Evolutionary conservation across 2,888 invertebrate genomes (phyloP), one percentile per base, ranked within the genome.

Genomic region (Helicoverpa assulta): DNA sequence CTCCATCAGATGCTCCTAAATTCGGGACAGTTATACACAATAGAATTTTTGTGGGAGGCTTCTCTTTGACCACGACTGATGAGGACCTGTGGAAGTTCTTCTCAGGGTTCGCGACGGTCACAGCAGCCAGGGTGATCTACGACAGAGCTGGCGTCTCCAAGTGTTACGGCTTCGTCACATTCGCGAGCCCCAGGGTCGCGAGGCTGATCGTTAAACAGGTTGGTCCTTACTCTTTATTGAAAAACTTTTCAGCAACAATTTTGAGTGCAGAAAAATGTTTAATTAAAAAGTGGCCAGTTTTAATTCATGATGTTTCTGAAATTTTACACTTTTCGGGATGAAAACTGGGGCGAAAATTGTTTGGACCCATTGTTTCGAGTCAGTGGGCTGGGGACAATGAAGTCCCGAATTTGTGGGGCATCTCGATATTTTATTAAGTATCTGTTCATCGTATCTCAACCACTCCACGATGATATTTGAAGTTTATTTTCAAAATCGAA

Each of bases 21-120:
- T 97, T 96, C 83, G 99, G 97, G 79, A 99, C 99, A 43, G 96
- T 99, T 74, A 98, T 99, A 86, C 99, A 99, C 72, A 99, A 99
- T 93, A 96, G 99, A 86, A 98, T 99, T 88, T 99, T 99, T 93
- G 99, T 99, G 62, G 99, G 99, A 69, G 99, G 99, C 29, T 99
- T 99, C 88, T 98, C 99, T 67, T 97, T 98, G 86, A 98, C 98
- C 88, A 99, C 99, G 56, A 98, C 99, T 59, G 99, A 99, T 94
- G 97, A 97, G 65, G 99, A 99, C 90, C 95, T 99, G 80, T 97
- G 98, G 94, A 98, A 98, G 91, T 97, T 99, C 80, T 99, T 99
- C 93, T 98, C 98, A 75, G 97, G 97, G 60, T 98, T 98, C 87
- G 99, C 99, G 63, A 98, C 98, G 63, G 98, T 98, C 50, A 99